A percentile compares a stretch with the other conserved stretches of the same genome.
phyloP scores from a whole-genome alignment of 2,888 invertebrate genomes.

The Drosophila helvetica region DNA sequence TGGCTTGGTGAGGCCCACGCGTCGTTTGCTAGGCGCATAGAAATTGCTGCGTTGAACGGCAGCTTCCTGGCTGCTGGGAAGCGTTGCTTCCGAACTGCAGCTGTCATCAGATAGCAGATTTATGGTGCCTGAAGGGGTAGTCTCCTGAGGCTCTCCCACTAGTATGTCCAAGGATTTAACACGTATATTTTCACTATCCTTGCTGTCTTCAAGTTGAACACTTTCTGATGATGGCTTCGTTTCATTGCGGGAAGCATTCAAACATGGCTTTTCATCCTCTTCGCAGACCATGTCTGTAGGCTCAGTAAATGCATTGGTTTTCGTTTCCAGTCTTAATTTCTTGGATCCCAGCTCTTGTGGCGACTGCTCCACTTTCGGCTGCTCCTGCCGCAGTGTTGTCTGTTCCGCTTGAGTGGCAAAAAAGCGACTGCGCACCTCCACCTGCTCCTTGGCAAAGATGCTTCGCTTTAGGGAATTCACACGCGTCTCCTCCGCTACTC shows the following conservation, averaged over 20 bases:
- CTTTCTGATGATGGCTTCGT: not conserved
- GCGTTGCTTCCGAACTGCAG: constrained; percentile 29
- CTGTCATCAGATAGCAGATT: constrained; percentile 57
- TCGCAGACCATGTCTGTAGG: not conserved
- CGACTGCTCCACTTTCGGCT: constrained; percentile 7
- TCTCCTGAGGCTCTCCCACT: not conserved
- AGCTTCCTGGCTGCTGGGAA: constrained; percentile 42
- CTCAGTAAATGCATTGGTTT: not conserved
- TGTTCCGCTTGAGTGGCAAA: constrained; percentile 82
- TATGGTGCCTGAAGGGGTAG: constrained; percentile 21
- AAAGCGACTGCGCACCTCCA: constrained; percentile 86
- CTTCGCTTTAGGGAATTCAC: constrained; percentile 50
- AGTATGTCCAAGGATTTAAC: constrained; percentile 23
- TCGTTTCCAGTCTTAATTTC: constrained; percentile 6
- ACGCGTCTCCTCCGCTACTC: constrained; percentile 25
- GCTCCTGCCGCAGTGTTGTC: constrained; percentile 45
- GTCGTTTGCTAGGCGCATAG: constrained; percentile 40
- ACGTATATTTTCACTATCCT: not conserved
- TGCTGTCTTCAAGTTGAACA: not conserved
- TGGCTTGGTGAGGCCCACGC: constrained; percentile 68
- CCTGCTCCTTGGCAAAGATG: constrained; percentile 60
- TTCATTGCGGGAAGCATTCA: constrained; percentile 1
- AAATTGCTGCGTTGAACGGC: constrained; percentile 16
- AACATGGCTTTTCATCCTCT: not conserved
- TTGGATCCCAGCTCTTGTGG: constrained; percentile 4